phyloP scores from a whole-genome alignment of 30 jellyfish, hydroid and myxozoan species.

The Phacellophora camtschatica region DNA sequence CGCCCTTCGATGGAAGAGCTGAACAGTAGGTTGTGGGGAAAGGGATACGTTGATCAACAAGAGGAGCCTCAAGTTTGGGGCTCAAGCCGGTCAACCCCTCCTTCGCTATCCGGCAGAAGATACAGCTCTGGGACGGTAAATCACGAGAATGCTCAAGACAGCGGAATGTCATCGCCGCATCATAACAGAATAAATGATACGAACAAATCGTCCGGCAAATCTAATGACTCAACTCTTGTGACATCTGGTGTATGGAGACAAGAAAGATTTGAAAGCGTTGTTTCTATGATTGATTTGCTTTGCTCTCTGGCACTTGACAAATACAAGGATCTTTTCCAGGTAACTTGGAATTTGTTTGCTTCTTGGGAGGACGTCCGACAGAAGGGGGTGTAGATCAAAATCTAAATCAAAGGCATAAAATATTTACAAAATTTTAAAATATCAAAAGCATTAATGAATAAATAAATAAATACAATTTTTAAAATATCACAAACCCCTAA shows the following conservation, averaged over 20 bases:
- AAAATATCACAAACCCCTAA: too few species aligned
- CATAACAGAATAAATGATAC: slow-evolving; percentile 18
- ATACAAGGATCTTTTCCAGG: slow-evolving; percentile 83
- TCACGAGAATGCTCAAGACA: slow-evolving; percentile 60
- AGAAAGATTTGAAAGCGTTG: slow-evolving; percentile 79
- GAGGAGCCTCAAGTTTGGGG: slow-evolving; percentile 56
- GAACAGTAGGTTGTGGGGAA: slow-evolving; percentile 72
- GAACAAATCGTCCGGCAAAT: background rate
- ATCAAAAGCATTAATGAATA: too few species aligned
- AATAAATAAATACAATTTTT: too few species aligned
- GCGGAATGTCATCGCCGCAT: slow-evolving; percentile 80
- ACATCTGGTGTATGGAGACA: slow-evolving; percentile 88
- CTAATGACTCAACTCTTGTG: slow-evolving; percentile 41
- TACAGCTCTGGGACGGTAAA: slow-evolving; percentile 68
- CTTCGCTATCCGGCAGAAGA: slow-evolving; percentile 46
- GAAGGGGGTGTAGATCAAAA: too few species aligned
- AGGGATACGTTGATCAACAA: slow-evolving; percentile 14
- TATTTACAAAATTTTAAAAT: too few species aligned
- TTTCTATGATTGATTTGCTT: slow-evolving; percentile 64
- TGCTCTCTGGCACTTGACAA: slow-evolving; percentile 79
- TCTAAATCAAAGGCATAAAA: too few species aligned
- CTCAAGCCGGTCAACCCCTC: slow-evolving; percentile 64
- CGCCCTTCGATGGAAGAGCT: slow-evolving; percentile 97
- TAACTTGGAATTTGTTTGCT: too few species aligned
- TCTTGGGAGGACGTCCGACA: too few species aligned